Evolutionary conservation across 2,797 vertebrate genomes (phyloP).

Genomic region (Sebastes matsubarae): DNA sequence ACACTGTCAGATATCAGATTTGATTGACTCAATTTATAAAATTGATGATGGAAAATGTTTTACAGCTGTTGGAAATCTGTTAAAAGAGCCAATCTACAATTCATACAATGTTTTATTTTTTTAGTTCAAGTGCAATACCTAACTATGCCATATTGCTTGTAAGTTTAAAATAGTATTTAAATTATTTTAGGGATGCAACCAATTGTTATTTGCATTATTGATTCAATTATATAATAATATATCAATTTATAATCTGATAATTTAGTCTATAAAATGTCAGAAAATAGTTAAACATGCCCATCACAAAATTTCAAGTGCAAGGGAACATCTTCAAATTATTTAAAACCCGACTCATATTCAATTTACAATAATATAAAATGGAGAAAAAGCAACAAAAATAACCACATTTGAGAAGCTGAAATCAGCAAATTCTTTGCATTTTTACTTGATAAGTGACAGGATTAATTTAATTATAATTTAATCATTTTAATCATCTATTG

Average conservation of each 20-base stretch:
- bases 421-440: background rate
- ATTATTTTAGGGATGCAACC: background rate
- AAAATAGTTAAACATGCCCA: background rate
- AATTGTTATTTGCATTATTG: background rate
- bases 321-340: background rate
- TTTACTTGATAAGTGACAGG: background rate
- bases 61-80: background rate
- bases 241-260: background rate
- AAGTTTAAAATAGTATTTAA: background rate
- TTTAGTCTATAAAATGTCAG: background rate
- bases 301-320: background rate
- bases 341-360: background rate
- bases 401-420: background rate
- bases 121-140: background rate
- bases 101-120: background rate
- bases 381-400: background rate
- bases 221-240: too few relatives aligned
- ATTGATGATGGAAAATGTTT: background rate
- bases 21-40: background rate
- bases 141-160: background rate
- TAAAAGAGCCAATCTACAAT: background rate
- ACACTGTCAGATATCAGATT: background rate
- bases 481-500: background rate
- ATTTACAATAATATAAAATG: background rate
- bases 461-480: background rate